Percentiles rank a stretch among this genome's conserved stretches.
phyloP scores from a whole-genome alignment of 1,140 invertebrate genomes.

The Zaprionus capensis region DNA sequence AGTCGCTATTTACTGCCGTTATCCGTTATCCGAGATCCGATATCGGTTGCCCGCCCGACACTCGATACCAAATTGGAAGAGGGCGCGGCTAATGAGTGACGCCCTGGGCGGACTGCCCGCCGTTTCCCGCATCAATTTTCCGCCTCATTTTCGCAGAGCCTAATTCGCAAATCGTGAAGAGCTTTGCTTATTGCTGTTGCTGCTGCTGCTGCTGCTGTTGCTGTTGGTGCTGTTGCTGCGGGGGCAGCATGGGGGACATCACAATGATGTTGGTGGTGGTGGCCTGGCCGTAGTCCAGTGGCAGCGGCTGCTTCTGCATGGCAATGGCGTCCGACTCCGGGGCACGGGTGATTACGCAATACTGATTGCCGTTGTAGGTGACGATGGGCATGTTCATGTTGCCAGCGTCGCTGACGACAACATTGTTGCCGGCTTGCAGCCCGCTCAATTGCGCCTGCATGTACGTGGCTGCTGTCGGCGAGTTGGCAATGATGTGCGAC shows the following conservation, averaged over 20 bases:
- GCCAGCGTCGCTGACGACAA: slow-evolving; percentile 59
- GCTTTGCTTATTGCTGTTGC: slow-evolving; percentile 40
- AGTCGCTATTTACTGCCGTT: not conserved
- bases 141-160: slow-evolving; percentile 44
- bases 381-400: slow-evolving; percentile 73
- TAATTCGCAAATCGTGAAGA: slow-evolving; percentile 30
- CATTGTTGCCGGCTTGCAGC: slow-evolving; percentile 85
- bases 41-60: slow-evolving; percentile 12
- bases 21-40: slow-evolving; percentile 21
- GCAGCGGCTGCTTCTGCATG: slow-evolving; percentile 64
- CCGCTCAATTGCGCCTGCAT: slow-evolving; percentile 77
- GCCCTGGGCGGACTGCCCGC: slow-evolving; percentile 6
- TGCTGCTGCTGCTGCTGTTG: slow-evolving; percentile 54
- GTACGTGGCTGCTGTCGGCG: slow-evolving; percentile 80
- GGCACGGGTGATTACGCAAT: slow-evolving; percentile 78
- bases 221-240: slow-evolving; percentile 61
- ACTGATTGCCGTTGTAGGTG: slow-evolving; percentile 81
- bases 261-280: slow-evolving; percentile 74
- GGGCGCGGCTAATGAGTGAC: slow-evolving; percentile 15
- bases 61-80: slow-evolving; percentile 14
- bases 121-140: slow-evolving; percentile 27
- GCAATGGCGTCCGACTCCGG: slow-evolving; percentile 62
- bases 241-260: slow-evolving; percentile 76
- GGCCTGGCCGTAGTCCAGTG: slow-evolving; percentile 66
- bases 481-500: slow-evolving; percentile 82